Evolutionary conservation across 2,113 vertebrate species (phyloP), one percentile per base, ranked within the genome.

Genomic region (Spea bombifrons): DNA sequence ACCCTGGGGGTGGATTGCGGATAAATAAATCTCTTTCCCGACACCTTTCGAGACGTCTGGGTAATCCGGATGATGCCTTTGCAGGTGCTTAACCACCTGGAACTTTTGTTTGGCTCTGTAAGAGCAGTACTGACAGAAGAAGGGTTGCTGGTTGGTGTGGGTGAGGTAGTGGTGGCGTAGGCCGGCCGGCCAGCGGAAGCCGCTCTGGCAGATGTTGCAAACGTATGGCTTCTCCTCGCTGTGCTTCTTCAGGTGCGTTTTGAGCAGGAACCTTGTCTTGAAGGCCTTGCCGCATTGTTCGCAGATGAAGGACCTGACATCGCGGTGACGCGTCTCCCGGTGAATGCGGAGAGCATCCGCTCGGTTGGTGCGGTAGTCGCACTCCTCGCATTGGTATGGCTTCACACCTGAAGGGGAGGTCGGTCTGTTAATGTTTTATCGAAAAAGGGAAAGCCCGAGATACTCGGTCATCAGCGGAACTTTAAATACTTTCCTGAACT

Each of bases 221-320:
- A 91, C 82, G 0, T 97, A 97, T 0, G 95, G 93, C 48, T 94
- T 94, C 10, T 92, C 94, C 49, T 96, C 95, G 0, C 94, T 95
- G 89, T 99, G 97, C 82, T 97, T 96, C 80, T 92, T 94, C 83
- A 98, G 92, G 85, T 99, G 97, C 7, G 95, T 99, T 84, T 95
- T 96, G 72, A 99, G 93, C 48, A 99, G 92, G 82, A 97, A 98
- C 75, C 91, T 94, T 0, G 96, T 99, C 86, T 99, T 99, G 89
- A 99, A 99, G 81, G 94, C 94, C 84, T 99, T 99, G 85, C 97
- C 97, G 0, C 97, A 99, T 83, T 98, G 95, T 82, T 99, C 97
- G 0, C 97, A 99, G 88, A 99, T 92, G 81, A 94, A 99, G 76
- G 95, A 90, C 30, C 97, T 95, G 0, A 84, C 80, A 1, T 98